Conservation (phyloP, 2,888 invertebrate genomes). For the Physocephala rufipes region DNA sequence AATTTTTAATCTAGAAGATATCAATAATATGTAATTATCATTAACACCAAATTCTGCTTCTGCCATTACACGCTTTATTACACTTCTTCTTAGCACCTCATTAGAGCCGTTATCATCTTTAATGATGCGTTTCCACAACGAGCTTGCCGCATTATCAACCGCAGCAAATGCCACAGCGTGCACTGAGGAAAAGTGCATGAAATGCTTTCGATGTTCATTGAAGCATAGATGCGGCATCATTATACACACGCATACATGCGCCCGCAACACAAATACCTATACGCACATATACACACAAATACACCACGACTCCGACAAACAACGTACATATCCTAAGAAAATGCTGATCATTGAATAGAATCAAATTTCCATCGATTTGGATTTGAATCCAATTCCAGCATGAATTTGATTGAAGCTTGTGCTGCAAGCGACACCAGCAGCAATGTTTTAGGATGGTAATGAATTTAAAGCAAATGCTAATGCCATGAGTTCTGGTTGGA, state of each 20-base stretch:
- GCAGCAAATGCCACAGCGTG: not conserved
- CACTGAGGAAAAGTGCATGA: not conserved
- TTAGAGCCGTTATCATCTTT: not conserved
- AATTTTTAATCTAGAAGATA: too few relatives aligned
- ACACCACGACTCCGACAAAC: too few relatives aligned
- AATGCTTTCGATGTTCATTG: not conserved
- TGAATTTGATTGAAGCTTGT: not conserved
- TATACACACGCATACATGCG: too few relatives aligned
- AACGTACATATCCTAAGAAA: too few relatives aligned
- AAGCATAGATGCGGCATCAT: too few relatives aligned
- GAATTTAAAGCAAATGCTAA: slow-evolving; percentile 7
- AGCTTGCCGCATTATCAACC: slow-evolving; percentile 1
- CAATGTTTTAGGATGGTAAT: not conserved
- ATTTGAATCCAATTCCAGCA: slow-evolving; percentile 14
- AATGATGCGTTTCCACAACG: not conserved
- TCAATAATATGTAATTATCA: too few relatives aligned
- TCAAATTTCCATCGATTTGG: not conserved
- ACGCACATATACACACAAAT: too few relatives aligned
- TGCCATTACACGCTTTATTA: not conserved
- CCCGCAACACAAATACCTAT: too few relatives aligned
- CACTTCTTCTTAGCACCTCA: not conserved
- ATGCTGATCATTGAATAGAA: too few relatives aligned
- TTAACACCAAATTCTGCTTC: not conserved
- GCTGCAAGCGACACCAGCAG: not conserved
- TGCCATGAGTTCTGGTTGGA: not conserved